Evolutionary conservation across 2,113 vertebrate genomes (phyloP), one percentile per base, ranked within the genome.

Genomic region (Dicaeum eximium): DNA sequence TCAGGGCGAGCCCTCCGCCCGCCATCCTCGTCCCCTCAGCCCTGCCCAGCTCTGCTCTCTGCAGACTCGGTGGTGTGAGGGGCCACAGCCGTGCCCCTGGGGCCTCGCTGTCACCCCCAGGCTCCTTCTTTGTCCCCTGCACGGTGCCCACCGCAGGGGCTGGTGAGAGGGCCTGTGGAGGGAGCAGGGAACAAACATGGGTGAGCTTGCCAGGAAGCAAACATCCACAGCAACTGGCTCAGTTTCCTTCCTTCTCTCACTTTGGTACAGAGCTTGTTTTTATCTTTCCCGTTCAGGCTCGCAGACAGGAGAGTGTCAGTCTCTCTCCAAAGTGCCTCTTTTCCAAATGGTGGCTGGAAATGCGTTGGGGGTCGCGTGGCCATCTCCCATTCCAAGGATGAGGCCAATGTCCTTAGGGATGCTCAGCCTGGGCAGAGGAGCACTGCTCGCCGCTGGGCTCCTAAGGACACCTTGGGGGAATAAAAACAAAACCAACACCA

Each of bases 361-460:
- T 12, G 18, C 33, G 25, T 2, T 30, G 11, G 7, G 37, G 31
- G 0, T 38, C 65, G 33, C 30, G 37, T 15, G 35, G n/a, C 2
- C 20, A 12, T 57, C n/a, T 75, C 38, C 37, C 6, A 3, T 7
- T 53, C 47, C 1, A 1, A 15, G 40, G 45, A 28, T 2, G 9
- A 14, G 28, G 38, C 9, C 15, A 2, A 3, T 6, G n/a, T 56
- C 58, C 31, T 12, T 3, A 14, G 35, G 51, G 42, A 31, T 35
- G 15, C 21, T 37, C 3, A 6, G 16, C 38, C 28, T 6, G 12
- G 20, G n/a, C 15, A 7, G 27, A 50, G 75, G 42, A 75, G 27
- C 31, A 2, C 38, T 24, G 44, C 62, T 58, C 0, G 0, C 17
- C 0, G 0, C 24, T 5, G 11, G 44, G 15, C 48, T 50, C 6